These are phyloP conservation scores for Tokudaia tokunoshimensis DNA, from an alignment of 2,797 vertebrate species.

Conservation along the genomic window DNA sequence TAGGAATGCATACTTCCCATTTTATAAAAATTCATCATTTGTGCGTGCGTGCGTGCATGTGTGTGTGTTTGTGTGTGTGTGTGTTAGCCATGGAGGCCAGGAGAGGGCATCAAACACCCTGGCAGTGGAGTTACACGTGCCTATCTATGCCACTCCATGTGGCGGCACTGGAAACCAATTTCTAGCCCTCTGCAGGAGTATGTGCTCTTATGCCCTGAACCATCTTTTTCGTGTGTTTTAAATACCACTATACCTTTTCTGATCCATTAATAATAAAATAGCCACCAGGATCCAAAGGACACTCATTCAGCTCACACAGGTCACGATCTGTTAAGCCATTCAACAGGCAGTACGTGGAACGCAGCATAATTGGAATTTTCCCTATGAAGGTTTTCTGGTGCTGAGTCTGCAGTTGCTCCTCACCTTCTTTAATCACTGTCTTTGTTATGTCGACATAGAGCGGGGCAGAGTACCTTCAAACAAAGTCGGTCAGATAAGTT, in stretches of 20 bases:
- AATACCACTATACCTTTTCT: constrained; percentile 93
- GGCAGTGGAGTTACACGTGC: neutral
- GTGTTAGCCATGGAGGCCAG: neutral
- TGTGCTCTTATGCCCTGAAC: neutral
- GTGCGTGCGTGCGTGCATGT: neutral
- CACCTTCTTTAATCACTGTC: constrained; percentile 98
- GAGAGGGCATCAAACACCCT: too few species aligned
- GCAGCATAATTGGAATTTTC: constrained; percentile 99
- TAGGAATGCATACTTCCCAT: neutral
- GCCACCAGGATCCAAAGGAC: constrained; percentile 97
- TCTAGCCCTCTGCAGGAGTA: neutral
- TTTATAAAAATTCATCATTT: neutral
- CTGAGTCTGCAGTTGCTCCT: constrained; percentile 98
- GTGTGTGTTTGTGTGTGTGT: too few species aligned
- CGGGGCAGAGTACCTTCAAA: constrained; percentile 95
- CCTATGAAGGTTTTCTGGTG: constrained; percentile 99
- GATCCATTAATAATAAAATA: constrained; percentile 99
- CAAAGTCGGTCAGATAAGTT: constrained; percentile 39
- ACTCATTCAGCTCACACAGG: constrained; percentile 98
- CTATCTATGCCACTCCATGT: neutral
- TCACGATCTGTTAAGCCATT: constrained; percentile 97
- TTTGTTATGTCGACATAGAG: constrained; percentile 99
- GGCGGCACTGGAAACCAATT: too few species aligned
- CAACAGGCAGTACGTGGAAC: constrained; percentile 97
- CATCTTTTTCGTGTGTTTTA: neutral